A percentile compares a stretch with the other conserved stretches of the same genome.
These are phyloP conservation scores for Drosophila nr. fundita DNA, from an alignment of 2,888 invertebrate species.

Conservation along the genomic window DNA sequence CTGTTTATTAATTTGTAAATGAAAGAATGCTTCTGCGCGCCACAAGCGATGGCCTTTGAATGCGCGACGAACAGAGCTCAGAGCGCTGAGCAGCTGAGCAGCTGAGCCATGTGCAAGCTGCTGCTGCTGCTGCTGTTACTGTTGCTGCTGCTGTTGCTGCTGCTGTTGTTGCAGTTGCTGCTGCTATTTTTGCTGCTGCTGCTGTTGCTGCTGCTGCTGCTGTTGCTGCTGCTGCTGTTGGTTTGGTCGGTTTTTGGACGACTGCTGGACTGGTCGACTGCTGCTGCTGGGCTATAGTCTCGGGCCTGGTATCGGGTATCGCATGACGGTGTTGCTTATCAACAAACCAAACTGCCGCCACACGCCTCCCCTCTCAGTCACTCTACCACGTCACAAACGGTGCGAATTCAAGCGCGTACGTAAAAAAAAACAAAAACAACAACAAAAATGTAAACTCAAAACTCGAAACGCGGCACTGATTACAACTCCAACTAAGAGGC, in stretches of 20 bases:
- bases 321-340: constrained; percentile 59
- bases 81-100: constrained; percentile 12
- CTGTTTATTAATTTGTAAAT: constrained; percentile 1
- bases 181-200: neutral
- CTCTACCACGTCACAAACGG: constrained; percentile 12
- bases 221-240: constrained; percentile 12
- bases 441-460: constrained; percentile 3
- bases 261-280: constrained; percentile 23
- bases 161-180: neutral
- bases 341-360: constrained; percentile 19
- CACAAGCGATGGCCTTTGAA: constrained; percentile 41
- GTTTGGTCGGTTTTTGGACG: constrained; percentile 12
- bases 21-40: constrained; percentile 59
- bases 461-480: constrained; percentile 34
- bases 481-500: constrained; percentile 18
- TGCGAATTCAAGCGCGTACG: constrained; percentile 40
- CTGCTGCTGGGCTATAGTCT: constrained; percentile 23
- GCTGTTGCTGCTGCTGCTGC: neutral
- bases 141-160: neutral
- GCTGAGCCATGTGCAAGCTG: constrained; percentile 39
- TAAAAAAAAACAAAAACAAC: constrained; percentile 29
- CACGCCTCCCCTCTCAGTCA: neutral
- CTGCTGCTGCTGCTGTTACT: neutral
- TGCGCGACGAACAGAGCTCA: constrained; percentile 36
- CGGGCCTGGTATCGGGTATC: constrained; percentile 37